phyloP scores from a whole-genome alignment of 2,888 invertebrate species.

The Cryptocephalus moraei region DNA sequence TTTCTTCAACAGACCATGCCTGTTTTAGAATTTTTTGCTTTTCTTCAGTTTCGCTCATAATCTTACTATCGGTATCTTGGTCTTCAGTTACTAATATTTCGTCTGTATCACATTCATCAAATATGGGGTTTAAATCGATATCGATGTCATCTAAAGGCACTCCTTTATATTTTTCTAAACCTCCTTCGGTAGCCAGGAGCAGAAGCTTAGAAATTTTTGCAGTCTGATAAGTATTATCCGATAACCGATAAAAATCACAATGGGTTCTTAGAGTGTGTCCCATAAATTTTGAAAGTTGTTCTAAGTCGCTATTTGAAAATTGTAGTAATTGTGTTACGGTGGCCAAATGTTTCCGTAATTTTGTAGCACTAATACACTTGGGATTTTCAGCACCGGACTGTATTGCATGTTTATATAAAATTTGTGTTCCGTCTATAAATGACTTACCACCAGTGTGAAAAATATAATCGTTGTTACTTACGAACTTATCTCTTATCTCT shows the following conservation, averaged over 20 bases:
- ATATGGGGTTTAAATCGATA: conserved; percentile 31
- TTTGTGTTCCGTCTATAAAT: conserved; percentile 14
- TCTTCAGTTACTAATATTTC: too few relatives aligned
- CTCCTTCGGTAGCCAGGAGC: conserved; percentile 8
- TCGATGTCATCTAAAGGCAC: conserved; percentile 10
- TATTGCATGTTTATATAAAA: conserved; percentile 11
- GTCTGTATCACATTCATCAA: too few relatives aligned
- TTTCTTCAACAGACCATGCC: conserved; percentile 1
- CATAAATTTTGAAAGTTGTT: conserved; percentile 13
- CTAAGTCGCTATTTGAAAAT: too few relatives aligned
- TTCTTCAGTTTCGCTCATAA: too few relatives aligned
- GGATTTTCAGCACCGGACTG: conserved; percentile 8
- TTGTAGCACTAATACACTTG: conserved; percentile 8
- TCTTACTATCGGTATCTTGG: too few relatives aligned
- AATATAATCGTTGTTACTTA: conserved; percentile 3
- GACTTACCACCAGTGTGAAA: conserved; percentile 9
- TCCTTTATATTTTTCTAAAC: conserved; percentile 9
- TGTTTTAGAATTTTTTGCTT: too few relatives aligned
- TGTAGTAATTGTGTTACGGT: too few relatives aligned
- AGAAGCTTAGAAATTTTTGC: conserved; percentile 12
- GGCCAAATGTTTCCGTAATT: conserved; percentile 12
- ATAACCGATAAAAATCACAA: conserved; percentile 9
- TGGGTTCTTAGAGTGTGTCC: conserved; percentile 13
- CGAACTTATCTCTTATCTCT: conserved; percentile 9
- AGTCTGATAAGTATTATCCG: conserved; percentile 12